These are phyloP conservation scores for Atta cephalotes DNA, from an alignment of 1,140 invertebrate genomes.

Conservation along the genomic window DNA sequence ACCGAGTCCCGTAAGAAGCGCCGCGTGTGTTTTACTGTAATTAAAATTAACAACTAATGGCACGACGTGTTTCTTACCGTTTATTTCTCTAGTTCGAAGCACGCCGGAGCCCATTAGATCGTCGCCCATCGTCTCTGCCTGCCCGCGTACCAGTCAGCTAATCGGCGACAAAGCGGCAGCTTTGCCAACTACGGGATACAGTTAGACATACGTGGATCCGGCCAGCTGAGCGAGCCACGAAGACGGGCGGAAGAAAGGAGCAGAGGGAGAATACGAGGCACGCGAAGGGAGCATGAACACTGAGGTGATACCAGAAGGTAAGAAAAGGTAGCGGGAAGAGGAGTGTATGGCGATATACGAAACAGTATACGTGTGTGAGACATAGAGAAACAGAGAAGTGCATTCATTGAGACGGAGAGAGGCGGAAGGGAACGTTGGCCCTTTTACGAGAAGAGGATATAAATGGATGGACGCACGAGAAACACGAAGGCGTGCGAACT, in stretches of 20 bases:
- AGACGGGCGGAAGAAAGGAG: conserved; percentile 27
- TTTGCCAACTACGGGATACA: conserved; percentile 70
- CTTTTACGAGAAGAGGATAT: conserved; percentile 41
- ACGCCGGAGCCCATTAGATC: conserved; percentile 24
- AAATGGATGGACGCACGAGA: conserved; percentile 41
- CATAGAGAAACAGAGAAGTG: conserved; percentile 22
- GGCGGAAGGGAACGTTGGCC: conserved; percentile 34
- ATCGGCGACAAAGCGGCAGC: conserved; percentile 68
- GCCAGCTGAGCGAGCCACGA: conserved; percentile 50
- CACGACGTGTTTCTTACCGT: conserved; percentile 43
- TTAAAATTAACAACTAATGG: conserved; percentile 59
- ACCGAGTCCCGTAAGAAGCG: conserved; percentile 8
- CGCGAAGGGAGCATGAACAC: conserved; percentile 17
- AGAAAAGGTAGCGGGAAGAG: conserved; percentile 41
- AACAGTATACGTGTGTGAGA: conserved; percentile 11
- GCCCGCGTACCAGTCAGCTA: conserved; percentile 48
- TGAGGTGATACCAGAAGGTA: conserved; percentile 29
- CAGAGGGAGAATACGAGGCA: conserved; percentile 28
- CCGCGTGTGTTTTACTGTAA: conserved; percentile 37
- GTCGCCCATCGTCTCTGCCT: conserved; percentile 46
- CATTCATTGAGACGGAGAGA: conserved; percentile 38
- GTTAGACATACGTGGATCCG: conserved; percentile 64
- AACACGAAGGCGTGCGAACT: conserved; percentile 57
- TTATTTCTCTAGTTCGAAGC: conserved; percentile 41
- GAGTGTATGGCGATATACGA: background rate